Base-by-base conservation (phyloP, 1,140 invertebrate genomes). In the Drosophila simulans region DNA sequence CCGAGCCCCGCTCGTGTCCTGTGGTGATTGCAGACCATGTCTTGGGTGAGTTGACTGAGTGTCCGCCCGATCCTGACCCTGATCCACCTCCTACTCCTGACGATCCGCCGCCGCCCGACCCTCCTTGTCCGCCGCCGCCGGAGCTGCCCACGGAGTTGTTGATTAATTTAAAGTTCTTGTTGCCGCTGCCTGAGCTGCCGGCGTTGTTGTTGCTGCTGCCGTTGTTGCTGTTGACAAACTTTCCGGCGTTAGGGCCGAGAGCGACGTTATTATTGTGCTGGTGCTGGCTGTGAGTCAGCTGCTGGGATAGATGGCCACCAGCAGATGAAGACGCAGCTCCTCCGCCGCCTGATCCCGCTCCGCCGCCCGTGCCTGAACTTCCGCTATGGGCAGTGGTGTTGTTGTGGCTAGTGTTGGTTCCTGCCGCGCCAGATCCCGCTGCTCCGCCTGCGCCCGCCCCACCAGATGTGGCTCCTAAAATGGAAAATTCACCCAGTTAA, bases 21-120 rank as follows among this genome's bases (percentile, higher is more conserved):
- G 90, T 92, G 56, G 91, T 92, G 54, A 92, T 91, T 34, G 91
- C 83, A 59, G 91, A 92, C 91, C 91, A 92, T 92, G 91, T 90
- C 69, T 91, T 85, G 48, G 91, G 83, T 59, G 89, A 90, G 43
- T 90, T 89, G 13, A 74, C 27, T 20, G 82, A 81, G 37, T 85
- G 81, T 31, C 79, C 40, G 25, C 70, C 55, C 8, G 73, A 65
- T 48, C 53, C 27, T 17, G 51, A 71, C 13, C 64, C 46, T 46
- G 43, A 49, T 34, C 52, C 63, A 15, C 52, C 52, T 48, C 66
- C 42, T 45, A 11, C 62, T 25, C 51, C 12, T 27, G 52, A 13
- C 5, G 83, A 84, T 43, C 58, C 58, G 40, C 54, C 39, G 45
- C 45, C 25, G 53, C 27, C 25, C 1, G 51, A 60, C 15, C 52